These are phyloP conservation scores for Empis livida DNA, from an alignment of 2,888 invertebrate species.

Conservation along the genomic window DNA sequence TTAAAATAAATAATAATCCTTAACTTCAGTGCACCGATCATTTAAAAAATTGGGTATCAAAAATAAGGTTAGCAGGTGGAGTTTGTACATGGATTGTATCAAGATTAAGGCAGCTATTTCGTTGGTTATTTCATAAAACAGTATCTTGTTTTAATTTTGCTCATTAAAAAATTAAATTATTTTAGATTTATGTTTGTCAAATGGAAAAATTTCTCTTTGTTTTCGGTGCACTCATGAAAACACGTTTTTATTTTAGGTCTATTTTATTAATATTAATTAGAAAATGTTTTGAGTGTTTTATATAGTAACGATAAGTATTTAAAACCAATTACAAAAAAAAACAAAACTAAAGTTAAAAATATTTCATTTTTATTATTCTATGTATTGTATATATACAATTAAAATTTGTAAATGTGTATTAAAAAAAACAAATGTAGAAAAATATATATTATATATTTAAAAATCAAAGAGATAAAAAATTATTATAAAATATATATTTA, in stretches of 20 bases:
- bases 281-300: not conserved
- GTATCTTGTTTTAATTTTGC: slow-evolving; percentile 32
- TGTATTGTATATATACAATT: too few relatives aligned
- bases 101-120: slow-evolving; percentile 29
- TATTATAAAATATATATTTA: too few relatives aligned
- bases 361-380: too few relatives aligned
- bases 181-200: not conserved
- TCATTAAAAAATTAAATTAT: slow-evolving; percentile 17
- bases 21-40: slow-evolving; percentile 50
- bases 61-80: slow-evolving; percentile 52
- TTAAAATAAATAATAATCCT: slow-evolving; percentile 26
- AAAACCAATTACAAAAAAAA: too few relatives aligned
- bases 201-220: too few relatives aligned
- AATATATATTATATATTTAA: too few relatives aligned
- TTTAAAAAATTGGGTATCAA: slow-evolving; percentile 55
- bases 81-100: slow-evolving; percentile 50
- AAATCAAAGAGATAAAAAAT: too few relatives aligned
- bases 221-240: too few relatives aligned
- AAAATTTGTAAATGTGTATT: too few relatives aligned
- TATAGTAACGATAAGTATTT: not conserved
- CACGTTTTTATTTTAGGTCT: too few relatives aligned
- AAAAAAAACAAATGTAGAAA: too few relatives aligned
- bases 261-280: not conserved
- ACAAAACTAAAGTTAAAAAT: too few relatives aligned
- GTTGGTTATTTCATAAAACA: slow-evolving; percentile 35